Evolutionary conservation across 2,888 invertebrate genomes (phyloP).

Genomic region (Drosophila pullipes): DNA sequence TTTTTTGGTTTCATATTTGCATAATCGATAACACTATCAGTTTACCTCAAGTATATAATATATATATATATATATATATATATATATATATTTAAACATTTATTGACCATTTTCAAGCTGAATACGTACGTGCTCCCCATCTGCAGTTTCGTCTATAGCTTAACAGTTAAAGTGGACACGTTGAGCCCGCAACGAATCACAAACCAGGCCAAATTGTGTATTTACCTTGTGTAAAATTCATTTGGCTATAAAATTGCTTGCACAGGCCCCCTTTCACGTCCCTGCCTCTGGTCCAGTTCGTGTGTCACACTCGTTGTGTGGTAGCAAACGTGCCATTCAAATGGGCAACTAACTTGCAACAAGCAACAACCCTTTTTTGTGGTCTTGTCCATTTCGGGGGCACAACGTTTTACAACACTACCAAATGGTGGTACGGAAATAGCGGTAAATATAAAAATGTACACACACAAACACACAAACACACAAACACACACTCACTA

Average conservation of each 20-base stretch:
- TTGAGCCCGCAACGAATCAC: constrained; percentile 66
- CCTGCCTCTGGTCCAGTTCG: background rate
- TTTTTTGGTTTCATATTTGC: background rate
- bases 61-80: background rate
- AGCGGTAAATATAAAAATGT: constrained; percentile 79
- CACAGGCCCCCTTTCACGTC: constrained; percentile 11
- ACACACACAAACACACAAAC: constrained; percentile 34
- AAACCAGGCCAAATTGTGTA: constrained; percentile 71
- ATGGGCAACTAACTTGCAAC: constrained; percentile 78
- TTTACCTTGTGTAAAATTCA: constrained; percentile 74
- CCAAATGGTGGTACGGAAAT: constrained; percentile 72
- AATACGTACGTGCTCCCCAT: constrained; percentile 22
- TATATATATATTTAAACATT: constrained; percentile 7
- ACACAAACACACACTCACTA: constrained; percentile 32
- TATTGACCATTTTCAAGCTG: constrained; percentile 16
- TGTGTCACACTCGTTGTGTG: constrained; percentile 7
- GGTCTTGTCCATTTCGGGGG: constrained; percentile 67
- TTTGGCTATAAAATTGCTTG: constrained; percentile 73
- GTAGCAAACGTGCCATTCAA: constrained; percentile 62
- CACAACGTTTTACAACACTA: constrained; percentile 78
- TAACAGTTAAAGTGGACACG: constrained; percentile 43
- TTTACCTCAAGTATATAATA: background rate
- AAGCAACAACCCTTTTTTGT: constrained; percentile 76
- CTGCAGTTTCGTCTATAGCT: constrained; percentile 3
- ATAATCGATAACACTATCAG: background rate